Evolutionary conservation across 92 coral and sea anemone genomes (phyloP).

Genomic region (Hydrozoanthus gracilis): DNA sequence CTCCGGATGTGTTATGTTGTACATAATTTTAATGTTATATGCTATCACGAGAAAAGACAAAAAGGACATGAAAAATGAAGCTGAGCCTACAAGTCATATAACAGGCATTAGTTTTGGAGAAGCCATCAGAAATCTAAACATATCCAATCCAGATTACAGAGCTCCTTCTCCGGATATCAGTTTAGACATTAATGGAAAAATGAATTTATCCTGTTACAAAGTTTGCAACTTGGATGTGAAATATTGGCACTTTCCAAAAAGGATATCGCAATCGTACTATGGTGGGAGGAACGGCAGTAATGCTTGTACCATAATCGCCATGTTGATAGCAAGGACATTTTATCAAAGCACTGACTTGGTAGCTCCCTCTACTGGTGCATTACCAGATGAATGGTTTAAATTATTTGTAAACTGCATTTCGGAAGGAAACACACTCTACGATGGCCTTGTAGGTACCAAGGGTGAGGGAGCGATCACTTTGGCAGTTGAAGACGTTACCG

Average conservation of each 20-base stretch:
- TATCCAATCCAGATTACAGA: conserved; percentile 29
- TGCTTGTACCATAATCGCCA: conserved; percentile 63
- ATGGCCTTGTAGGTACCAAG: conserved; percentile 42
- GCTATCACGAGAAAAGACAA: conserved; percentile 31
- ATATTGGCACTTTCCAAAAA: conserved; percentile 62
- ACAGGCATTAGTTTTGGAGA: conserved; percentile 26
- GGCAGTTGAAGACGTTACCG: conserved; percentile 62
- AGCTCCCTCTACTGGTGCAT: conserved; percentile 24
- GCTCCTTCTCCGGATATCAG: conserved; percentile 39
- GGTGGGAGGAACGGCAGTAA: conserved; percentile 65
- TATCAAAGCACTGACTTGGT: conserved; percentile 22
- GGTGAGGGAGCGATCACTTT: conserved; percentile 48
- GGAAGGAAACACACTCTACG: conserved; percentile 58
- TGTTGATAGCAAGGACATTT: conserved; percentile 55
- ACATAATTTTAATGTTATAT: conserved; percentile 53
- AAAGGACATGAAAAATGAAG: background rate
- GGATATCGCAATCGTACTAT: conserved; percentile 58
- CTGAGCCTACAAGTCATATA: background rate
- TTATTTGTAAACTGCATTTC: conserved; percentile 51
- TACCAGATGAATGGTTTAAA: conserved; percentile 51
- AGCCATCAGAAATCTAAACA: conserved; percentile 30
- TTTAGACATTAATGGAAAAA: conserved; percentile 6
- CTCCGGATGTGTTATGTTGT: conserved; percentile 43
- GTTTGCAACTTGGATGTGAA: conserved; percentile 34
- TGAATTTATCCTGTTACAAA: conserved; percentile 36